Conservation (phyloP, 2,888 invertebrate species). For the Notocelia uddmanniana region DNA sequence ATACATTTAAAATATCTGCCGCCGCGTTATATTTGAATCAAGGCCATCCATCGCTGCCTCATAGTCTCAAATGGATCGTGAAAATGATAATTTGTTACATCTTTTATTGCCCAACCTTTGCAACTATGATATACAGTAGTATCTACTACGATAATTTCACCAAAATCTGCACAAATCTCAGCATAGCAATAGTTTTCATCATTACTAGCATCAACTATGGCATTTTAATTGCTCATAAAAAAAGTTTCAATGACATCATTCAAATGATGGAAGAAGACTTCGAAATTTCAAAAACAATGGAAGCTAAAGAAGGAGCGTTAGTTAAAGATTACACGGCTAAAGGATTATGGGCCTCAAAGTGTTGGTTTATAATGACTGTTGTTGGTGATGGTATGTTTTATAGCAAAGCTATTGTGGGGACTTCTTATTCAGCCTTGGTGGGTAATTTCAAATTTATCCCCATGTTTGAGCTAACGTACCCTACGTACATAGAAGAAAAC, state of each 20-base stretch:
- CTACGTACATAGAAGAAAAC: conserved; percentile 10
- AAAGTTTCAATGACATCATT: conserved; percentile 12
- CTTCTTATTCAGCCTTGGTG: background rate
- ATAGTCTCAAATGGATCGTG: background rate
- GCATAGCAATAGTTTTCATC: background rate
- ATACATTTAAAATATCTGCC: conserved; percentile 14
- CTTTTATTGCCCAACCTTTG: background rate
- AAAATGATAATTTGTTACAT: background rate
- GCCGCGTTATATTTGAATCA: conserved; percentile 9
- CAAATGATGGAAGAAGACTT: conserved; percentile 11
- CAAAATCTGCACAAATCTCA: conserved; percentile 12
- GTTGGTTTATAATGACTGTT: background rate
- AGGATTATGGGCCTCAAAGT: background rate
- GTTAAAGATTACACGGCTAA: conserved; percentile 2
- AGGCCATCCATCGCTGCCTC: conserved; percentile 1
- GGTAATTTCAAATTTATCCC: conserved; percentile 4
- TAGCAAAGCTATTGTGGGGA: background rate
- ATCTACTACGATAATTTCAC: conserved; percentile 1
- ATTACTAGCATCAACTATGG: background rate
- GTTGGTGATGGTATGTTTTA: background rate
- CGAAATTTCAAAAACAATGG: background rate
- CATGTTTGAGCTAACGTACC: conserved; percentile 7
- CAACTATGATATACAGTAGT: conserved; percentile 9
- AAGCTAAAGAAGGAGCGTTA: background rate
- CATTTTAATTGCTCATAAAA: background rate